Conservation (phyloP, 2,888 invertebrate genomes). For the Drosophila austrosaltans region DNA sequence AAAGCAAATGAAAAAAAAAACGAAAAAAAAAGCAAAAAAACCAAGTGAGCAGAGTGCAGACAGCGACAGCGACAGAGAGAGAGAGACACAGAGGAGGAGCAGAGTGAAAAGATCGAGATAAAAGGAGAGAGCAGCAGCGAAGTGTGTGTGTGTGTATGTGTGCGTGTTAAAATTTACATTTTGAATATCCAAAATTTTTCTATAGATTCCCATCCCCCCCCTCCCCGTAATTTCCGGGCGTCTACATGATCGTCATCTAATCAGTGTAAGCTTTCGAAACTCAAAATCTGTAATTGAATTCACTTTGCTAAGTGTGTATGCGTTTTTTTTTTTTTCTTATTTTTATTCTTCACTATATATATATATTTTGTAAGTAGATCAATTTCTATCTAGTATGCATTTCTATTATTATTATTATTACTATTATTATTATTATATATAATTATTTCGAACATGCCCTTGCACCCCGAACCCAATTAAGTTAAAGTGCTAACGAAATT, state of each 20-base stretch:
- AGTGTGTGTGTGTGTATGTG: constrained; percentile 5
- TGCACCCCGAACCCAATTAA: neutral
- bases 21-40: constrained; percentile 41
- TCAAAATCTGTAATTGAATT: constrained; percentile 7
- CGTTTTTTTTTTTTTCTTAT: constrained; percentile 24
- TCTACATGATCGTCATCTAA: constrained; percentile 30
- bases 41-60: constrained; percentile 6
- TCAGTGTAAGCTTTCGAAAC: constrained; percentile 17
- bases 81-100: neutral
- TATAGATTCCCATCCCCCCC: constrained; percentile 1
- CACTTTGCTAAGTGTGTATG: neutral
- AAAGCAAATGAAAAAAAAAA: constrained; percentile 70
- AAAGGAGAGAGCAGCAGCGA: constrained; percentile 34
- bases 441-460: neutral
- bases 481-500: neutral
- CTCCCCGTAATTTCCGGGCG: constrained; percentile 13
- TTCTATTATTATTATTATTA: constrained; percentile 12
- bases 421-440: too few relatives aligned
- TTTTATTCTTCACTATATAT: constrained; percentile 34
- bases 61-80: neutral
- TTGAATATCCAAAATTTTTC: constrained; percentile 21
- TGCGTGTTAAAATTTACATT: constrained; percentile 74
- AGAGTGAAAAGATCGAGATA: neutral
- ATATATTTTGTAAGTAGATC: constrained; percentile 57
- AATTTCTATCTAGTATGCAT: constrained; percentile 54